Base-by-base conservation (phyloP, 2,113 vertebrate species). In the Probosciger aterrimus region DNA sequence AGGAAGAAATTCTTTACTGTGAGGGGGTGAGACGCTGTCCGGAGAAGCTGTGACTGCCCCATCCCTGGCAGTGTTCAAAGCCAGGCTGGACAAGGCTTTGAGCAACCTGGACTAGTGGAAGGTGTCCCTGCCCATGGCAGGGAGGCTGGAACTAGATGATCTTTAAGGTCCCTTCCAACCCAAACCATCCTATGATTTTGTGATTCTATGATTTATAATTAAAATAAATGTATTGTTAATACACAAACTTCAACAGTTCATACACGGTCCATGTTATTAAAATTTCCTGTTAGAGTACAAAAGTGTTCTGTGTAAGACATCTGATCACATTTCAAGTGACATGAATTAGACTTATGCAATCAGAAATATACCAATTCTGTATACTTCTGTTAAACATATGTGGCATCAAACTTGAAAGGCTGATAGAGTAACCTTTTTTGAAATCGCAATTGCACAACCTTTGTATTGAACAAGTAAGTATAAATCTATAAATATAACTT, bases 31-130 rank as follows among this genome's bases (percentile, higher is more conserved):
- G n/a, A 0, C 5, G 25, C 22, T 47, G n/a, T 10, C 44, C 14
- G 18, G 14, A 78, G 39, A n/a, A 43, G 6, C 4, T 49, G 6
- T 35, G 4, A 7, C 5, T 39, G 9, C 1, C 5, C 9, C 11
- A 4, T 70, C 11, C 28, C 18, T 79, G 15, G 23, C 28, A 39
- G 7, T 10, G 28, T 46, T 46, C 62, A 33, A 71, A 10, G 7
- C 11, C 46, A 46, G 7, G 28, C 3, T 78, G 14, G 22, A 23
- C 14, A 9, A 7, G 7, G 6, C 18, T 46, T 62, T 79, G 39
- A 39, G 47, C 5, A 44, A 53, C 23, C 4, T 27, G 9, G 2
- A 27, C 33, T 44, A 44, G 18, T 13, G 9, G 28, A 53, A 53
- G 3, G 11, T 33, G 2, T 23, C 17, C 20, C 31, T 50, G 44